A percentile compares a stretch with the other conserved stretches of the same genome.
These are phyloP conservation scores for Gulo gulo DNA, from an alignment of 2,113 vertebrate genomes.

Conservation along the genomic window DNA sequence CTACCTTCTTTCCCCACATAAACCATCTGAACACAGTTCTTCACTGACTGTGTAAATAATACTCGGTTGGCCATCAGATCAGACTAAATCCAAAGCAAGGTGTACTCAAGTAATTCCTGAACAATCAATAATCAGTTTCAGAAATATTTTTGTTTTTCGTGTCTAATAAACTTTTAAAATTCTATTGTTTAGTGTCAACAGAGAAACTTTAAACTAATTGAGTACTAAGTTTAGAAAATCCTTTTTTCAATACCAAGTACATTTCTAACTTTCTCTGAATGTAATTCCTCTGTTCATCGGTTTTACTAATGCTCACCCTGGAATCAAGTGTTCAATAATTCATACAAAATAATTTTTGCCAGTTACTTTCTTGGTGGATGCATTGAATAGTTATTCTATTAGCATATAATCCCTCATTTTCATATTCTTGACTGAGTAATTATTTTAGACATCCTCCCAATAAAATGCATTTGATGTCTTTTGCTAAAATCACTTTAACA, in stretches of 20 bases:
- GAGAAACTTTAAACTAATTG: not conserved
- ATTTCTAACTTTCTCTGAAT: not conserved
- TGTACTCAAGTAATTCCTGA: not conserved
- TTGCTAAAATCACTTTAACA: slow-evolving; percentile 43
- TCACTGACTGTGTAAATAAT: not conserved
- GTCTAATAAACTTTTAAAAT: not conserved
- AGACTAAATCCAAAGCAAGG: not conserved
- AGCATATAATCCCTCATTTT: slow-evolving; percentile 40
- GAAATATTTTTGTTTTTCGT: slow-evolving; percentile 13
- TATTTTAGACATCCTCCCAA: not conserved
- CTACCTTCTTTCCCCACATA: not conserved
- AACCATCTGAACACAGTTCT: not conserved
- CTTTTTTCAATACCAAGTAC: not conserved
- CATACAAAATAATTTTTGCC: slow-evolving; percentile 49
- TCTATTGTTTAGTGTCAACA: not conserved
- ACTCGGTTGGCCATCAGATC: not conserved
- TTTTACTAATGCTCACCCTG: not conserved
- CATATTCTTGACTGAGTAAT: slow-evolving; percentile 47
- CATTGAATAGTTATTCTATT: slow-evolving; percentile 25
- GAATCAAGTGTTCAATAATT: slow-evolving; percentile 65
- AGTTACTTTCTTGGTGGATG: slow-evolving; percentile 32
- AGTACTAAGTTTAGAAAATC: slow-evolving; percentile 10
- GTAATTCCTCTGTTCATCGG: not conserved
- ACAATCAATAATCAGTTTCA: not conserved
- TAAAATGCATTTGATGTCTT: slow-evolving; percentile 41